Base-by-base conservation (phyloP, 1,140 invertebrate species). In the Pseudomyrmex pallidus region DNA sequence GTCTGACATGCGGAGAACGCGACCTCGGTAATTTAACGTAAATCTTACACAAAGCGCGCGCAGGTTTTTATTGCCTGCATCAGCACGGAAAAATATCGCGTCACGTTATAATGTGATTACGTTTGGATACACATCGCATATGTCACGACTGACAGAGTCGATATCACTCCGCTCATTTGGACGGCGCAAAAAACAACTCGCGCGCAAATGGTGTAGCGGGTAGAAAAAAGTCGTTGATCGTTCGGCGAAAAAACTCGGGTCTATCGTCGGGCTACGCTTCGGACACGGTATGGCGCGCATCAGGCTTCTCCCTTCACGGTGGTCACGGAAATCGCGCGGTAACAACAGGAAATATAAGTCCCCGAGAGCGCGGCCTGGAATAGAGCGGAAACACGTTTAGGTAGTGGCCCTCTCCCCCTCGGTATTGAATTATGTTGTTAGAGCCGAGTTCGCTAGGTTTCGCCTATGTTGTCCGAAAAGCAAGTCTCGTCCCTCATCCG, bases 311-410 rank as follows among this genome's bases (percentile, higher is more conserved):
- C 90, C 90, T 90, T 90, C 82, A 68, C 76, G 85, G 84, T 86
- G 67, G 74, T 78, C 85, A 87, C 84, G 88, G 88, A 89, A 89
- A 89, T 89, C 88, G 83, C 68, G 87, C 87, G 87, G 87, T 48
- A 77, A 85, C 85, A 64, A 74, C 85, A 88, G 88, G 90, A 93
- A 92, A 91, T 90, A 85, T 92, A 89, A 91, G 90, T 86, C 72
- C 83, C 89, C 78, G 82, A 89, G 83, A 89, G 80, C 86, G 90
- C 87, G 80, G 78, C 87, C 35, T 35, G 35, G 86, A 80, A 87
- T 83, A 87, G 35, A 35, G 70, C 87, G 91, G 91, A 93, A 93
- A 94, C 91, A 66, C 92, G 89, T 87, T 94, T 93, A 94, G 85
- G 84, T 84, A 90, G 89, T 74, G 76, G 76, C 61, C 59, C 82